phyloP scores from a whole-genome alignment of 2,113 vertebrate species.

The Mesitornis unicolor region DNA sequence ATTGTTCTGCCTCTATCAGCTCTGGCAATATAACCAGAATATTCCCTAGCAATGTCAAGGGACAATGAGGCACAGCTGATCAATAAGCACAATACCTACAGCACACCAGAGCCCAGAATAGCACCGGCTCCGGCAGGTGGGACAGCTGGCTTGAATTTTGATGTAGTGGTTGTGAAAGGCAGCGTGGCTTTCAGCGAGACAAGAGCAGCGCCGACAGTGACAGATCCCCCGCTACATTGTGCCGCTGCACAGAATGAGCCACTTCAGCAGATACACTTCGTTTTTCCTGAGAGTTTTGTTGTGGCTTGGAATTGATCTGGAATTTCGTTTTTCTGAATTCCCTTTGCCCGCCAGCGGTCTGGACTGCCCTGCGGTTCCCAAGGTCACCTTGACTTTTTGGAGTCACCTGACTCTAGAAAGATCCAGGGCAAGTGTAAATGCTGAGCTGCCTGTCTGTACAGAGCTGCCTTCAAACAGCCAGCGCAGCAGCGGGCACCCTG shows the following conservation, averaged over 20 bases:
- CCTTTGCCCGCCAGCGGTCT: background rate
- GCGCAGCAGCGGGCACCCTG: background rate
- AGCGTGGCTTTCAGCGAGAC: background rate
- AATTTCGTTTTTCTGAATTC: background rate
- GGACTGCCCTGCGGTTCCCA: background rate
- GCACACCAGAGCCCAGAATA: background rate
- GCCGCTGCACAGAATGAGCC: constrained; percentile 12
- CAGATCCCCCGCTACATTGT: constrained; percentile 33
- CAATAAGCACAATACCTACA: background rate
- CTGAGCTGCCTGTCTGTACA: background rate
- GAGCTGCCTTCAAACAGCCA: background rate
- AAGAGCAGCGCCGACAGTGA: constrained; percentile 45
- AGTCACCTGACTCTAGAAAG: background rate
- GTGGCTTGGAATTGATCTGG: background rate
- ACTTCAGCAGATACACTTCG: background rate
- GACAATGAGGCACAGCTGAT: background rate
- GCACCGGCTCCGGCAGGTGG: background rate
- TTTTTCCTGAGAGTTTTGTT: background rate
- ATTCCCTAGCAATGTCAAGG: background rate
- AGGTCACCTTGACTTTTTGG: background rate
- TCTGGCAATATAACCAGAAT: background rate
- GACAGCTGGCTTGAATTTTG: constrained; percentile 12
- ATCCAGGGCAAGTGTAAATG: background rate
- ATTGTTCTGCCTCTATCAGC: background rate
- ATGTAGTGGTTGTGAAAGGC: constrained; percentile 27